Base-by-base conservation (phyloP, 1,140 invertebrate species). In the Calosoma granatense region DNA sequence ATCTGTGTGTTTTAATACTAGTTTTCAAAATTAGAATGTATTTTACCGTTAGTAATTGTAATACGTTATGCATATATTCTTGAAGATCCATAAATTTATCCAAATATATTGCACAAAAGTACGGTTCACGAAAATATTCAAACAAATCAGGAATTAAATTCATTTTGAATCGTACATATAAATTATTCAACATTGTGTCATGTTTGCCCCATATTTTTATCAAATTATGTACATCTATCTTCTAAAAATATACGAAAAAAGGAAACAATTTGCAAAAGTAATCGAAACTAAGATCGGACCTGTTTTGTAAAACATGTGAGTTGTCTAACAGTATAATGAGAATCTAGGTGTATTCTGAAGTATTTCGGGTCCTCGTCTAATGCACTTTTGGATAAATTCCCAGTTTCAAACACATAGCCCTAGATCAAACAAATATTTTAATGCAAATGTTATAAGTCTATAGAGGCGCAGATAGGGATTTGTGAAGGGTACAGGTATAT, bases 201-300 rank as follows among this genome's bases (percentile, higher is more conserved):
- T 86, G 83, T 63, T 79, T 81, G 0, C 81, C 82, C 64, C 80
- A 84, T 14, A 86, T 59, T 22, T 70, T 64, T 2, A 71, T 66
- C 0, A 84, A 62, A 51, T 79, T 78, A 0, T 76, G 71, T 0
- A 74, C 61, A 20, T 76, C 72, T 30, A 82, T 77, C 54, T 67
- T 60, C 74, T 78, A 30, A 30, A 54, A 66, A 60, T n/a, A n/a
- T n/a, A n/a, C n/a, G 11, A 19, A 17, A 20, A 56, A 53, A 11
- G 9, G 6, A 47, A 47, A 20, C 17, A 39, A 6, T 43, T 20
- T 12, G 51, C 4, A 47, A 51, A 56, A 43, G 22, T 53, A 60
- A 58, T 22, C 56, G 15, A 11, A 11, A 12, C 17, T 12, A 47
- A 47, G 9, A 12, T 4, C 15, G 6, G 54, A 72, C 71, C 56